Percentiles rank a stretch among this genome's conserved stretches.
Conservation (phyloP, 2,113 vertebrate species). For the Seriola aureovittata region DNA sequence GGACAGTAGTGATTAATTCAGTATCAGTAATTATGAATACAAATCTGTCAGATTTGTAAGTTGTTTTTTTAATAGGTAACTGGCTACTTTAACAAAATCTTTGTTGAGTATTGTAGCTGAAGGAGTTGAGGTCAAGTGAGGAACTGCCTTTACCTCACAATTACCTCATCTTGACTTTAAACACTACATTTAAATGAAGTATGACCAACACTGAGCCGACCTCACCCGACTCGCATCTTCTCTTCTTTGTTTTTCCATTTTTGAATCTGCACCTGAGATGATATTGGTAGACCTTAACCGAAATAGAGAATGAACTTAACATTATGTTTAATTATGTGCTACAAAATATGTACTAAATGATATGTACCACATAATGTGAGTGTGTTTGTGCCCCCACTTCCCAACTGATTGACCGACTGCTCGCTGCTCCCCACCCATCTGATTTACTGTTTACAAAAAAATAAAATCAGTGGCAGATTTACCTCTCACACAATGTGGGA, state of each 20-base stretch:
- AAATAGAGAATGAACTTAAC: not conserved
- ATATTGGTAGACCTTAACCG: not conserved
- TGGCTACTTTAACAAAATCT: not conserved
- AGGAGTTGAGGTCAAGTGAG: slow-evolving; percentile 1
- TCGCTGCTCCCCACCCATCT: too few species aligned
- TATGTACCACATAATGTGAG: too few species aligned
- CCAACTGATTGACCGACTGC: too few species aligned
- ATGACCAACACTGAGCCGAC: not conserved
- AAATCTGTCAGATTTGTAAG: slow-evolving; percentile 6
- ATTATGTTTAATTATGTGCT: not conserved
- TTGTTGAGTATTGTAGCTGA: not conserved
- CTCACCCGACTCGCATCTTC: not conserved
- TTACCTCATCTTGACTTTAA: not conserved
- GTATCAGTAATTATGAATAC: slow-evolving; percentile 19
- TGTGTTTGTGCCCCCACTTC: too few species aligned
- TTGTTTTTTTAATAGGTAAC: not conserved
- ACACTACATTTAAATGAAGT: slow-evolving; percentile 34
- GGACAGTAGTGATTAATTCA: slow-evolving; percentile 24
- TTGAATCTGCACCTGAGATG: slow-evolving; percentile 5
- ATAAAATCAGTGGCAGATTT: too few species aligned
- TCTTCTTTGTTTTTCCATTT: not conserved
- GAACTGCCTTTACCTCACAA: not conserved
- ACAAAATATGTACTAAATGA: too few species aligned
- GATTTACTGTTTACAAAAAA: too few species aligned
- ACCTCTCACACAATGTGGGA: too few species aligned